Percentiles rank a stretch among this genome's conserved stretches.
Conservation (phyloP, 1,140 invertebrate genomes). For the Oncopodura yosiiana region DNA sequence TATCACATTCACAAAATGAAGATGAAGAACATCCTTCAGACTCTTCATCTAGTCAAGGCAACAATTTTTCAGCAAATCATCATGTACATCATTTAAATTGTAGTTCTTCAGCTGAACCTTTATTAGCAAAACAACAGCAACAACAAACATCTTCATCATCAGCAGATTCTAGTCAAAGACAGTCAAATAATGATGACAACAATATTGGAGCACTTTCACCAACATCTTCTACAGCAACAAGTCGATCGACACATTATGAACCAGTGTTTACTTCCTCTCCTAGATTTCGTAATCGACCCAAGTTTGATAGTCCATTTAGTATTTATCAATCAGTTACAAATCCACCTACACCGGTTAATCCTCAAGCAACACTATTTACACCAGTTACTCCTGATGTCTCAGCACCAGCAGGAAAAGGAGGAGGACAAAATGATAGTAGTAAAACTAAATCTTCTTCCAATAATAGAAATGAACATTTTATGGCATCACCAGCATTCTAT, state of each 20-base stretch:
- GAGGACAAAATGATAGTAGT: neutral
- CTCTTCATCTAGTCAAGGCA: neutral
- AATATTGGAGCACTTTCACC: neutral
- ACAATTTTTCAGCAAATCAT: neutral
- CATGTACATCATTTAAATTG: neutral
- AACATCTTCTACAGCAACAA: neutral
- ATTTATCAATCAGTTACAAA: constrained; percentile 27
- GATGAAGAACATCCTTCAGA: constrained; percentile 10
- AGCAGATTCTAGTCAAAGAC: constrained; percentile 8
- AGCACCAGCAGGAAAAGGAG: neutral
- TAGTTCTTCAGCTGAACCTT: neutral
- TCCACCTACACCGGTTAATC: constrained; percentile 29
- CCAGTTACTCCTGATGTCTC: neutral
- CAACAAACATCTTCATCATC: constrained; percentile 1
- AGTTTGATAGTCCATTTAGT: constrained; percentile 24
- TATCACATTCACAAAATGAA: constrained; percentile 5
- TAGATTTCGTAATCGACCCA: constrained; percentile 26
- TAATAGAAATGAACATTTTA: constrained; percentile 4
- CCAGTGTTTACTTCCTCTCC: constrained; percentile 28
- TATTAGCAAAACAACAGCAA: too few relatives aligned
- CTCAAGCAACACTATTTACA: neutral
- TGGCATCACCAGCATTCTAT: constrained; percentile 29
- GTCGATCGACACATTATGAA: constrained; percentile 16
- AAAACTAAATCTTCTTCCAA: neutral
- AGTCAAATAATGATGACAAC: too few relatives aligned